Percentiles rank a stretch among this genome's conserved stretches.
Conservation (phyloP, 2,797 vertebrate genomes). For the Todus mexicanus region DNA sequence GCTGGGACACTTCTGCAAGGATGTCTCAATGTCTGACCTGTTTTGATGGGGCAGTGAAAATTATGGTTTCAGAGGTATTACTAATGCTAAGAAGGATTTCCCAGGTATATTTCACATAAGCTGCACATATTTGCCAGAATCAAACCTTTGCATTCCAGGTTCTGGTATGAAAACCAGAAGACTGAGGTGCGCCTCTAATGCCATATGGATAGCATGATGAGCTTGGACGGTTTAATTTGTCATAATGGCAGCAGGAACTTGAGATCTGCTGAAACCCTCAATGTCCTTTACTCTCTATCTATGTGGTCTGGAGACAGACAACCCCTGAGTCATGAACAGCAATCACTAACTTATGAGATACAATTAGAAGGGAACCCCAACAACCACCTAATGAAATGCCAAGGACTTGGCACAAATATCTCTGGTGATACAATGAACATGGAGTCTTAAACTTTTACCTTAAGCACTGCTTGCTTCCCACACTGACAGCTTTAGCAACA, state of each 20-base stretch:
- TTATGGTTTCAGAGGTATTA: not conserved
- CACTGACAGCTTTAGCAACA: slow-evolving; percentile 34
- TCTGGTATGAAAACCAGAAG: not conserved
- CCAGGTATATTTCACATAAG: not conserved
- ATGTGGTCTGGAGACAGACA: not conserved
- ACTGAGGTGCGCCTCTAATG: not conserved
- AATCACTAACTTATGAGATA: slow-evolving; percentile 13
- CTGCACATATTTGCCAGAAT: not conserved
- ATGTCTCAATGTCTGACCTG: not conserved
- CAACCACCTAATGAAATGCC: slow-evolving; percentile 39
- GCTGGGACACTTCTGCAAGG: not conserved
- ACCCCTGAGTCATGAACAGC: slow-evolving; percentile 23
- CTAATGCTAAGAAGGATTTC: not conserved
- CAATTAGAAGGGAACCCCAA: slow-evolving; percentile 38
- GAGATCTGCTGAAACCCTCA: not conserved
- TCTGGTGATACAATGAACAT: slow-evolving; percentile 1
- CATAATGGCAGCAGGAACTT: not conserved
- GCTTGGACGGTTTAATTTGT: not conserved
- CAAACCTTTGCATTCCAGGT: not conserved
- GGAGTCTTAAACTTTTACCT: slow-evolving; percentile 31
- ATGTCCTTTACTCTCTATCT: slow-evolving; percentile 8
- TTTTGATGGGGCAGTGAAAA: not conserved
- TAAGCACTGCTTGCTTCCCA: slow-evolving; percentile 20
- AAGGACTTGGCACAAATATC: slow-evolving; percentile 37
- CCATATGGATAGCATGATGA: not conserved